Evolutionary conservation across 2,797 vertebrate genomes (phyloP).

Genomic region (Australoheros facetus): DNA sequence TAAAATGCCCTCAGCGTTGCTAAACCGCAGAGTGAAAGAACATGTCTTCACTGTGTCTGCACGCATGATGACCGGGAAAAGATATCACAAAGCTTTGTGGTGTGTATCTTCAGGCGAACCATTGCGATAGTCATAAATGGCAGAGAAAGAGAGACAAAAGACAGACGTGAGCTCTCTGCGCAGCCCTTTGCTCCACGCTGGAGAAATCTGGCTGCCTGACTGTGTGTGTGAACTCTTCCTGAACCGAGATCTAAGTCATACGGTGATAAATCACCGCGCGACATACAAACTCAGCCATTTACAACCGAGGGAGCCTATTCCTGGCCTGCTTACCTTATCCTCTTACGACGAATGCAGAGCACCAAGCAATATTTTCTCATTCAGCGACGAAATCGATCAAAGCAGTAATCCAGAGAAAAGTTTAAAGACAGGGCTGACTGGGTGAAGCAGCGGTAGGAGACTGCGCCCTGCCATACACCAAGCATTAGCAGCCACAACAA

Average conservation of each 20-base stretch:
- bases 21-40: constrained; percentile 55
- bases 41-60: constrained; percentile 52
- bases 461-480: constrained; percentile 71
- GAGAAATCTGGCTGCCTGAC: constrained; percentile 75
- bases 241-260: constrained; percentile 99
- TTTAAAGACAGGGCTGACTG: constrained; percentile 75
- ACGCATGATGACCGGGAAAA: constrained; percentile 49
- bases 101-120: constrained; percentile 55
- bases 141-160: constrained; percentile 71
- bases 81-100: constrained; percentile 42
- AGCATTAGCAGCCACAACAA: constrained; percentile 78
- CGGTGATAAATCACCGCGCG: constrained; percentile 98
- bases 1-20: constrained; percentile 37
- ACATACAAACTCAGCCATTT: constrained; percentile 96
- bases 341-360: constrained; percentile 93
- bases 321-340: constrained; percentile 98
- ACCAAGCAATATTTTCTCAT: constrained; percentile 85
- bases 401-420: constrained; percentile 81
- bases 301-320: constrained; percentile 90
- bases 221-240: constrained; percentile 97
- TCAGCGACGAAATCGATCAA: constrained; percentile 86
- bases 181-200: constrained; percentile 66
- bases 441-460: constrained; percentile 62
- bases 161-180: constrained; percentile 56
- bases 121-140: constrained; percentile 61